Evolutionary conservation across 35 echinoderm and acorn worm species (phyloP).

Genomic region (Chiridota heheva): DNA sequence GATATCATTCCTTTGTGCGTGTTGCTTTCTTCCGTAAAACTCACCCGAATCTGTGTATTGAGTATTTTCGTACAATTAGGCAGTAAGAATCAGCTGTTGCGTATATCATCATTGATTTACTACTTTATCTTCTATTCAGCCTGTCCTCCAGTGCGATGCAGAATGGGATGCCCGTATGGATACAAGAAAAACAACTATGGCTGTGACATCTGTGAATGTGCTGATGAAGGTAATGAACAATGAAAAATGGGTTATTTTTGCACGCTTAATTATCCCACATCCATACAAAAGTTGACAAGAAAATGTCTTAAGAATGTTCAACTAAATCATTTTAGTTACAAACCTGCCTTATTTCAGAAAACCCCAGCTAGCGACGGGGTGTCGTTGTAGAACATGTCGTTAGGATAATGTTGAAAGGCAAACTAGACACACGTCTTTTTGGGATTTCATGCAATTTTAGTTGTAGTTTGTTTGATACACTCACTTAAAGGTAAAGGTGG

Average conservation of each 20-base stretch:
- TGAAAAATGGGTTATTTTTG: background rate
- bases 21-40: constrained; percentile 11
- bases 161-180: constrained; percentile 39
- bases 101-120: background rate
- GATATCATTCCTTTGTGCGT: constrained; percentile 27
- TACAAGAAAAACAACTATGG: constrained; percentile 29
- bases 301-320: background rate
- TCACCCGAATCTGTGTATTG: no score
- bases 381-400: no score
- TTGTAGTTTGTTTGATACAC: no score
- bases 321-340: background rate
- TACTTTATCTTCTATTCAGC: background rate
- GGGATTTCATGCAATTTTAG: no score
- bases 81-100: background rate
- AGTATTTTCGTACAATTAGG: no score
- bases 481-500: no score
- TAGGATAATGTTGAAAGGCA: no score
- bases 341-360: background rate
- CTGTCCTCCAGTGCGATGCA: constrained; percentile 15
- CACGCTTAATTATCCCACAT: background rate
- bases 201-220: constrained; percentile 43
- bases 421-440: no score
- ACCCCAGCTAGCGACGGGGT: no score
- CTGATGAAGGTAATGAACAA: constrained; percentile 5
- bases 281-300: background rate